These are phyloP conservation scores for Anisognathus igniventris DNA, from an alignment of 2,797 vertebrate genomes.

Conservation along the genomic window DNA sequence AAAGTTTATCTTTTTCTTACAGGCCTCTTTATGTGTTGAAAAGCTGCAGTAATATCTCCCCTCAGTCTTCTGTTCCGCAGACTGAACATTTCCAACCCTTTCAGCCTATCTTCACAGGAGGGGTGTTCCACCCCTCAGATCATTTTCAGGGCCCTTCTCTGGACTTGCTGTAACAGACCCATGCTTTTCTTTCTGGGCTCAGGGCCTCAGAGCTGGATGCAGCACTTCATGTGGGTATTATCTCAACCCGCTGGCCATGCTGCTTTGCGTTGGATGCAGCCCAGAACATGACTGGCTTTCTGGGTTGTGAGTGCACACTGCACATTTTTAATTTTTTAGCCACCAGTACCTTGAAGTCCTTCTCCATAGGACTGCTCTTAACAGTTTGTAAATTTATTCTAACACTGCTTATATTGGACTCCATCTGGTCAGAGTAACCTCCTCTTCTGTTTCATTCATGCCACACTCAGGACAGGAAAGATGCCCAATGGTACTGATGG, in stretches of 20 bases:
- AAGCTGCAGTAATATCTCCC: neutral
- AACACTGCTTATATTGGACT: neutral
- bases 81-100: neutral
- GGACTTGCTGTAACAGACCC: neutral
- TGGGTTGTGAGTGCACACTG: accelerated
- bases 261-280: neutral
- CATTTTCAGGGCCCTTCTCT: neutral
- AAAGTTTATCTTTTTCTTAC: neutral
- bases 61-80: neutral
- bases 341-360: neutral
- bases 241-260: neutral
- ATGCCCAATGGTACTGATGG: neutral
- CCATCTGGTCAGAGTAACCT: neutral
- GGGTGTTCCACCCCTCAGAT: neutral
- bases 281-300: accelerated
- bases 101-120: neutral
- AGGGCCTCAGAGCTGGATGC: neutral
- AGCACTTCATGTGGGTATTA: neutral
- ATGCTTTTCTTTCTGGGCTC: neutral
- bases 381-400: neutral
- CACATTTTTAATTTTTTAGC: neutral
- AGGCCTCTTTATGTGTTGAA: neutral
- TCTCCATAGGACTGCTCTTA: neutral
- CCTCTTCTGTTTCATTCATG: neutral
- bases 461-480: neutral